A percentile compares a stretch with the other conserved stretches of the same genome.
phyloP scores from a whole-genome alignment of 2,113 vertebrate genomes.

The Osmerus mordax region DNA sequence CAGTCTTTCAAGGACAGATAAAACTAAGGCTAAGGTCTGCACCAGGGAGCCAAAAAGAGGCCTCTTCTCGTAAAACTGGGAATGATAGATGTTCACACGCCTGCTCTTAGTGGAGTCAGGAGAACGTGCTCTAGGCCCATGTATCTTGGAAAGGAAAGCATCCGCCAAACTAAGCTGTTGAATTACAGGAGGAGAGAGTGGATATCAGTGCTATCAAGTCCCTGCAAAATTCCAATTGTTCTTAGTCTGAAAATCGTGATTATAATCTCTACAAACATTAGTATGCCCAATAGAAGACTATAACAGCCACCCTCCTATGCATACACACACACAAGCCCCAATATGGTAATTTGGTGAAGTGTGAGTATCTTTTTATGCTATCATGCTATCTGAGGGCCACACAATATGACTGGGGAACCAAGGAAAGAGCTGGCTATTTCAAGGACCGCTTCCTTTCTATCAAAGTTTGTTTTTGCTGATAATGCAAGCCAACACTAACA shows the following conservation, averaged over 20 bases:
- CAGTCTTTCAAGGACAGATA: slow-evolving; percentile 30
- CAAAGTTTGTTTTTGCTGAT: slow-evolving; percentile 69
- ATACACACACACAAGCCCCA: background rate
- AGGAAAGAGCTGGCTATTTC: slow-evolving; percentile 65
- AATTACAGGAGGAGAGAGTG: slow-evolving; percentile 25
- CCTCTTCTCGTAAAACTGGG: slow-evolving; percentile 42
- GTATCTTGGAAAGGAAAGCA: slow-evolving; percentile 39
- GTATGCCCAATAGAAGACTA: slow-evolving; percentile 28
- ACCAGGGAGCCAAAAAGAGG: slow-evolving; percentile 23
- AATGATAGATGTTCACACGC: slow-evolving; percentile 56
- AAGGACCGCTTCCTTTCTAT: slow-evolving; percentile 68
- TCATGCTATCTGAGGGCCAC: slow-evolving; percentile 59
- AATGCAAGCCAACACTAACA: slow-evolving; percentile 69
- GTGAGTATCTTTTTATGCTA: slow-evolving; percentile 38
- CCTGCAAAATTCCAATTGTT: slow-evolving; percentile 61
- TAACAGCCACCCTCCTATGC: background rate
- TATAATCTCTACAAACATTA: slow-evolving; percentile 36
- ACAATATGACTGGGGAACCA: slow-evolving; percentile 57
- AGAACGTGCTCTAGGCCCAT: slow-evolving; percentile 37
- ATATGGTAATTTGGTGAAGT: slow-evolving; percentile 11
- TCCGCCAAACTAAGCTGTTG: slow-evolving; percentile 54
- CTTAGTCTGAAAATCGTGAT: slow-evolving; percentile 29
- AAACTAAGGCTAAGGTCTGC: slow-evolving; percentile 18
- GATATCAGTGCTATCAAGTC: slow-evolving; percentile 37
- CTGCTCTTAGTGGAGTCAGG: slow-evolving; percentile 48